Conservation (phyloP, 2,888 invertebrate genomes). For the Dugesia japonica region DNA sequence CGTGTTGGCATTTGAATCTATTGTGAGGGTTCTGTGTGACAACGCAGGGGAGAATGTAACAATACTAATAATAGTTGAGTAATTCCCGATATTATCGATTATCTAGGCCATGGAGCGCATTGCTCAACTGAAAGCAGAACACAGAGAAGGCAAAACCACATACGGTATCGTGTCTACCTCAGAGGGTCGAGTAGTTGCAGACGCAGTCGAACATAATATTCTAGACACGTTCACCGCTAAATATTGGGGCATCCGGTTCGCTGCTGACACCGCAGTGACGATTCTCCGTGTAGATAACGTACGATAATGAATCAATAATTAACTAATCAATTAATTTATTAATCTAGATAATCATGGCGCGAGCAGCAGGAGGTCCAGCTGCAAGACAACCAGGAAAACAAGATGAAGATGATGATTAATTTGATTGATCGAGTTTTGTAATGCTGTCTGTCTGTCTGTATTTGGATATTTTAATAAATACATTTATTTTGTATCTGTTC, state of each 20-base stretch:
- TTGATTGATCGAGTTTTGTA: background rate
- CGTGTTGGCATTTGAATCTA: slow-evolving; percentile 63
- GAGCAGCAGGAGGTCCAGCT: slow-evolving; percentile 74
- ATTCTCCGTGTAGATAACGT: slow-evolving; percentile 77
- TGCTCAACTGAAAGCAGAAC: slow-evolving; percentile 76
- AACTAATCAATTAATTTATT: slow-evolving; percentile 30
- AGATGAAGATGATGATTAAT: slow-evolving; percentile 48
- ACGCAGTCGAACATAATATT: slow-evolving; percentile 63
- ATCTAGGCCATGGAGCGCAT: slow-evolving; percentile 58
- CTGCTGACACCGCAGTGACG: slow-evolving; percentile 75
- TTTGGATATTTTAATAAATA: no score
- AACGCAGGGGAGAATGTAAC: slow-evolving; percentile 68
- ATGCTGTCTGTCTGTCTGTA: no score
- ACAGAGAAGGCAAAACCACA: slow-evolving; percentile 67
- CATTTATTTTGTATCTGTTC: no score
- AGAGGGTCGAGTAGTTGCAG: slow-evolving; percentile 55
- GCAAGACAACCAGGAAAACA: slow-evolving; percentile 53
- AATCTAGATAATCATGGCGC: slow-evolving; percentile 76
- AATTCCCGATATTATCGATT: background rate
- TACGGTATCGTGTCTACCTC: slow-evolving; percentile 73
- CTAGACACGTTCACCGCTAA: slow-evolving; percentile 61
- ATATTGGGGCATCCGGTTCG: slow-evolving; percentile 83
- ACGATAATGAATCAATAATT: slow-evolving; percentile 22
- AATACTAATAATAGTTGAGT: background rate
- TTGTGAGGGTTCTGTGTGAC: slow-evolving; percentile 79